These are phyloP conservation scores for Anguilla megastoma DNA, from an alignment of 2,797 vertebrate genomes.

Conservation along the genomic window DNA sequence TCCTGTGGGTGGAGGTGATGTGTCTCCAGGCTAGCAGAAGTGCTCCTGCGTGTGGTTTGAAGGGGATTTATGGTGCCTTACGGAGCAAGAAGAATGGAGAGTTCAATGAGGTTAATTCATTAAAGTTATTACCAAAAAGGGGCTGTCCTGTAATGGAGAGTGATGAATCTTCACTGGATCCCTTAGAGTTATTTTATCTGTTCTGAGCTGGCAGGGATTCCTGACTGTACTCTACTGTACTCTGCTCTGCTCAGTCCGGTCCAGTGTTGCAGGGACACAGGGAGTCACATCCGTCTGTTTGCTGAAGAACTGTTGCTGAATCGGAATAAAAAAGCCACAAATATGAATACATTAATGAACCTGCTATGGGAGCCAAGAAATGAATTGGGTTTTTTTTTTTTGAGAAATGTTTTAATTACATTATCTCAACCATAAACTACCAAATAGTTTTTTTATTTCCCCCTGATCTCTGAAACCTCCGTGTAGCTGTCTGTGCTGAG, in stretches of 20 bases:
- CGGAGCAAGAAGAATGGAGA: conserved; percentile 18
- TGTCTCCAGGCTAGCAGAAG: conserved; percentile 4
- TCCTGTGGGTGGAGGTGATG: not conserved
- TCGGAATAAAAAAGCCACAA: not conserved
- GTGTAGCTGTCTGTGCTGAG: not conserved
- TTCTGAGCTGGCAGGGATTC: not conserved
- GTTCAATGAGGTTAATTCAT: conserved; percentile 33
- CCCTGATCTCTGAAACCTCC: not conserved
- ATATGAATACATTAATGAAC: conserved; percentile 7
- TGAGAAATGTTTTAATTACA: conserved; percentile 19
- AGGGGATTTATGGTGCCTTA: conserved; percentile 29
- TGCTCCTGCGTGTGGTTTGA: not conserved
- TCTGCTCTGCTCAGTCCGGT: not conserved
- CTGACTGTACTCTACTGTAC: conserved; percentile 7
- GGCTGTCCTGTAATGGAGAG: conserved; percentile 18
- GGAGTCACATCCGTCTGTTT: not conserved
- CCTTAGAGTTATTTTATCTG: conserved; percentile 24
- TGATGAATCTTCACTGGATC: conserved; percentile 18
- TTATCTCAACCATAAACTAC: conserved; percentile 11
- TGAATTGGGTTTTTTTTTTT: not conserved
- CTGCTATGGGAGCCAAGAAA: not conserved
- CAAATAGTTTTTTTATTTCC: not conserved
- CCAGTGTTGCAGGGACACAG: not conserved
- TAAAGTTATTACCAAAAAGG: conserved; percentile 37
- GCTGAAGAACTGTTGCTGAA: not conserved